Conservation (phyloP, 1,140 invertebrate species). For the Cydia pomonella region DNA sequence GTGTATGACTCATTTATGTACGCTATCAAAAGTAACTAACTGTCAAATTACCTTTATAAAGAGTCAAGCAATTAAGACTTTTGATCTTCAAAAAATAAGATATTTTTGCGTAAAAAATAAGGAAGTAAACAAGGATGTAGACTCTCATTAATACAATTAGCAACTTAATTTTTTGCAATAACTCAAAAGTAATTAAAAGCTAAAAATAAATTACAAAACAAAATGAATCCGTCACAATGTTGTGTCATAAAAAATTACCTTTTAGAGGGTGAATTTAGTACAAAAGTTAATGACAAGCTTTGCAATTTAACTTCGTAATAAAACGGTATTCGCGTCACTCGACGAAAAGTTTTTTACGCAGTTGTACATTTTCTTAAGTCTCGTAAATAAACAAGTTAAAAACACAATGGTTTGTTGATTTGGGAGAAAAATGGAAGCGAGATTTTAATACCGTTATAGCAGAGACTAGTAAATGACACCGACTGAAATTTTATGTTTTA, state of each 20-base stretch:
- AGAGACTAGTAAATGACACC: not conserved
- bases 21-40: too few relatives aligned
- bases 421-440: not conserved
- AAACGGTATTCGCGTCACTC: conserved; percentile 26
- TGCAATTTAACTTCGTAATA: conserved; percentile 28
- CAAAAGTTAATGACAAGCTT: conserved; percentile 25
- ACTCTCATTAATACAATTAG: not conserved
- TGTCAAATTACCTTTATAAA: too few relatives aligned
- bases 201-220: conserved; percentile 3
- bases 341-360: conserved; percentile 19
- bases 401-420: conserved; percentile 15
- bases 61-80: too few relatives aligned
- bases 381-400: conserved; percentile 32
- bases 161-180: not conserved
- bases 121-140: not conserved
- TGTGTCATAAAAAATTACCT: conserved; percentile 22
- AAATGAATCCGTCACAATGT: conserved; percentile 16
- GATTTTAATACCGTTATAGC: not conserved
- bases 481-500: not conserved
- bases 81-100: too few relatives aligned
- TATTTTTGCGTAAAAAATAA: not conserved
- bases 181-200: conserved; percentile 4
- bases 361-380: conserved; percentile 3
- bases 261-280: conserved; percentile 18
- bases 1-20: too few relatives aligned